Conservation (phyloP, 1,140 invertebrate genomes). For the Gyrodactylus bullatarudis region DNA sequence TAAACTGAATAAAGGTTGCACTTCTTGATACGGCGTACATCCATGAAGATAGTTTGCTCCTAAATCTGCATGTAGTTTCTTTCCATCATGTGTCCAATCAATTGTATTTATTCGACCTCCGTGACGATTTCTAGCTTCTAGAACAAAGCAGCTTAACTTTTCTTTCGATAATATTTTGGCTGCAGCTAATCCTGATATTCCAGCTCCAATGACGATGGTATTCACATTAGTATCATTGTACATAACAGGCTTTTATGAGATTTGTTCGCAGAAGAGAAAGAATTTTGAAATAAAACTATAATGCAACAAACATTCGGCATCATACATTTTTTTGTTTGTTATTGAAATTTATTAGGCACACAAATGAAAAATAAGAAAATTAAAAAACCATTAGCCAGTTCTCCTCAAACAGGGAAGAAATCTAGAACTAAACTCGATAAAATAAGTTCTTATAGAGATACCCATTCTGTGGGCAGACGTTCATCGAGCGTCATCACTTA, state of each 20-base stretch:
- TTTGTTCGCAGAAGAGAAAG: too few relatives aligned
- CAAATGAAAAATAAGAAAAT: not conserved
- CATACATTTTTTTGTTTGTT: too few relatives aligned
- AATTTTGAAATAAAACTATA: too few relatives aligned
- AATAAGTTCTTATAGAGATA: not conserved
- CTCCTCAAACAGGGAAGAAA: not conserved
- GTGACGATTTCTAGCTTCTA: conserved; percentile 1
- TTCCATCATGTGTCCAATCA: not conserved
- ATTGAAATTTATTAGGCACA: too few relatives aligned
- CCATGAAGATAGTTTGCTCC: conserved; percentile 5
- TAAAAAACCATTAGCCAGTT: too few relatives aligned
- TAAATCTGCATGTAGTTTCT: not conserved
- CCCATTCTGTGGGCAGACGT: not conserved
- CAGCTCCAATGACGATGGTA: conserved; percentile 2
- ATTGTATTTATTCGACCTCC: conserved; percentile 1
- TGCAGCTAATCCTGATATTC: conserved; percentile 2
- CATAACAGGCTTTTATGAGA: too few relatives aligned
- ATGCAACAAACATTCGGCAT: too few relatives aligned
- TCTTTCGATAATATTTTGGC: conserved; percentile 1
- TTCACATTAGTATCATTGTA: too few relatives aligned
- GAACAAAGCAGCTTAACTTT: not conserved
- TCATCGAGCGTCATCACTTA: not conserved
- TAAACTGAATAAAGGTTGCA: not conserved
- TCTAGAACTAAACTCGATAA: not conserved
- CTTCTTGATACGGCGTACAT: not conserved